Evolutionary conservation across 2,113 vertebrate species (phyloP), one percentile per base, ranked within the genome.

Genomic region (Channa argus): DNA sequence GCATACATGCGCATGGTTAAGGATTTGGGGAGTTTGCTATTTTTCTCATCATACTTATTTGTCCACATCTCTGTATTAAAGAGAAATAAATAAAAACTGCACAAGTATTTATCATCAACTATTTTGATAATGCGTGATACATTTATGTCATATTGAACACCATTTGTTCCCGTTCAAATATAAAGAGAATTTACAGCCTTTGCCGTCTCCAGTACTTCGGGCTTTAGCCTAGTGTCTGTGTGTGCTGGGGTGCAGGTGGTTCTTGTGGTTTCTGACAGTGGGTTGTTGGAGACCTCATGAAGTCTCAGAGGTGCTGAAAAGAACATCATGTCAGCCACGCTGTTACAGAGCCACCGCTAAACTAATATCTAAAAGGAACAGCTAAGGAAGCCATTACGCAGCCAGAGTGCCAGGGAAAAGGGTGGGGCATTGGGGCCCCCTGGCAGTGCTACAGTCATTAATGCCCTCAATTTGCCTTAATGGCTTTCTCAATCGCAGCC

Each of bases 381-480:
- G 54, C 82, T 5, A 62, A 76, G 72, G 82, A 85, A 76, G 81
- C 84, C 80, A 87, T 88, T 90, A 88, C 68, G 65, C 54, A 72
- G 70, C 76, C 78, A 10, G 7, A 55, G 82, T 89, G 85, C 86
- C 89, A 91, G 77, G 68, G 75, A 89, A 82, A 64, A 53, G 81
- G 78, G 69, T 80, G 85, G 82, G 83, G 87, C 78, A 63, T 61
- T 64, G 80, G 76, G 79, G 77, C 71, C 91, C 86, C 88, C 84
- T 88, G 90, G 90, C 92, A 90, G 89, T 65, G 79, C 71, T 89
- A 88, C 91, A 93, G 92, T 93, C 94, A 94, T 95, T 93, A 94
- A 94, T 91, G 92, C 82, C 90, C 91, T 94, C 92, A 93, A 93
- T 94, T 92, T 92, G 91, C 88, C 91, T 88, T 94, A 94, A 95